These are phyloP conservation scores for Deilephila porcellus DNA, from an alignment of 2,888 invertebrate genomes.

Conservation along the genomic window DNA sequence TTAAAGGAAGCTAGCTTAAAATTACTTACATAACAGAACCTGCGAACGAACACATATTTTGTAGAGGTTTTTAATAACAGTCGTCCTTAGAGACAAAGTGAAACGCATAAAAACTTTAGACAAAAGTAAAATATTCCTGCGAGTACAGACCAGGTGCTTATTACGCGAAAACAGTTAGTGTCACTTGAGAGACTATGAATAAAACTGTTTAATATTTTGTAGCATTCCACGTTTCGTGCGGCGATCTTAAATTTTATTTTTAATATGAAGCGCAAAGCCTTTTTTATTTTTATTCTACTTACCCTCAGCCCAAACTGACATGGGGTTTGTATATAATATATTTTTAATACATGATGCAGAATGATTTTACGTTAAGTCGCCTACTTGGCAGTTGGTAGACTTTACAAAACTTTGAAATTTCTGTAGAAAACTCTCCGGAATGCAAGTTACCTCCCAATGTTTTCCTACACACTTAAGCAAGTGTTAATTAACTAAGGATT, in stretches of 20 bases:
- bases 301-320: too few species aligned
- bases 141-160: neutral
- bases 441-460: too few species aligned
- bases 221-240: neutral
- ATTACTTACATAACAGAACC: neutral
- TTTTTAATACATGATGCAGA: too few species aligned
- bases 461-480: too few species aligned
- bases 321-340: too few species aligned
- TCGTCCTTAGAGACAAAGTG: neutral
- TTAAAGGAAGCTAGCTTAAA: neutral
- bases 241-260: neutral
- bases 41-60: neutral
- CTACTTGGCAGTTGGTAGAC: too few species aligned
- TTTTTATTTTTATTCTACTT: too few species aligned
- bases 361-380: too few species aligned
- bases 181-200: conserved; percentile 13
- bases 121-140: too few species aligned
- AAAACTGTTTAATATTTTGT: neutral
- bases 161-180: conserved; percentile 17
- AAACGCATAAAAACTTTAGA: neutral
- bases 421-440: too few species aligned
- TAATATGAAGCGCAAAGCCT: neutral
- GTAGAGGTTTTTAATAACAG: neutral
- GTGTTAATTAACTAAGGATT: too few species aligned
- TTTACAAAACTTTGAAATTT: too few species aligned